A percentile compares a stretch with the other conserved stretches of the same genome.
Evolutionary conservation across 2,888 invertebrate genomes (phyloP).

Genomic region (Stenoptilia bipunctidactyla): DNA sequence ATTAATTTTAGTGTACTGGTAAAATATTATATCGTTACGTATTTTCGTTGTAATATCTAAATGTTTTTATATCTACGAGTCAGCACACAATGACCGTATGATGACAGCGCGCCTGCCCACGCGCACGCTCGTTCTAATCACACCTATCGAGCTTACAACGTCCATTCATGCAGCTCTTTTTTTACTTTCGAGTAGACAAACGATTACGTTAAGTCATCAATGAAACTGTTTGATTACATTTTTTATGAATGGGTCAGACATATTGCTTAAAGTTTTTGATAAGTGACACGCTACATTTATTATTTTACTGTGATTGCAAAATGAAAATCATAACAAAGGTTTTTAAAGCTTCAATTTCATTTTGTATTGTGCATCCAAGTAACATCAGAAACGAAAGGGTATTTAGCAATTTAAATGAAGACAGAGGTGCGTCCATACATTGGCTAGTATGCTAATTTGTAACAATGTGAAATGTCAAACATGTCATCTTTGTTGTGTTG

Average conservation of each 20-base stretch:
- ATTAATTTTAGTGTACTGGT: too few species aligned
- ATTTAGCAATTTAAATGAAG: slow-evolving; percentile 45
- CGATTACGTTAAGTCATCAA: slow-evolving; percentile 23
- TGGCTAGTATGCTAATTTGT: slow-evolving; percentile 59
- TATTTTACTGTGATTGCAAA: too few species aligned
- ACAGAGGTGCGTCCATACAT: slow-evolving; percentile 29
- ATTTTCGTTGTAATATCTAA: too few species aligned
- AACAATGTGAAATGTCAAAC: slow-evolving; percentile 50
- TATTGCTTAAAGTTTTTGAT: too few species aligned
- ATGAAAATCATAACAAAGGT: background rate
- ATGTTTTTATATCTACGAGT: slow-evolving; percentile 23
- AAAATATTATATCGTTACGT: too few species aligned
- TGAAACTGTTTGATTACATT: background rate
- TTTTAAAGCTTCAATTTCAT: slow-evolving; percentile 2
- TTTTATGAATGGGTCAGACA: background rate
- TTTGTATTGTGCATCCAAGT: background rate
- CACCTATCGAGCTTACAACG: slow-evolving; percentile 39
- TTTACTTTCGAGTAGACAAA: slow-evolving; percentile 47
- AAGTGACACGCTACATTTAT: too few species aligned
- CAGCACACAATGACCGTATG: slow-evolving; percentile 54
- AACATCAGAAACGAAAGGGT: slow-evolving; percentile 28
- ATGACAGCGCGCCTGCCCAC: slow-evolving; percentile 62
- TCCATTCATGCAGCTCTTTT: slow-evolving; percentile 57
- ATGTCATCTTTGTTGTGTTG: slow-evolving; percentile 39
- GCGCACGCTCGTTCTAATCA: slow-evolving; percentile 56